Conservation (phyloP, 2,888 invertebrate genomes). For the Epistrophe eligans region DNA sequence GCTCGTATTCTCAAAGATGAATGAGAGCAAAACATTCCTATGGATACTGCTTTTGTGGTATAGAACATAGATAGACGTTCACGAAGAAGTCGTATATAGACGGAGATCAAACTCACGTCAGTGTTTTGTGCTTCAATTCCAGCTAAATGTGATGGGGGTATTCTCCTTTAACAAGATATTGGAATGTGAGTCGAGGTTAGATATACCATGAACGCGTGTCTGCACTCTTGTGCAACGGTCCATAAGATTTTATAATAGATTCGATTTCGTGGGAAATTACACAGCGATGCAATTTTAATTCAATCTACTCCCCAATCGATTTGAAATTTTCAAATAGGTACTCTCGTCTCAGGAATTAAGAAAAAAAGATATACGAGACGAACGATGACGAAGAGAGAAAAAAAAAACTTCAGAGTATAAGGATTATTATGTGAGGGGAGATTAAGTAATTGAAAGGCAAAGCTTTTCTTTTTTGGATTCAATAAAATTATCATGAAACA, state of each 20-base stretch:
- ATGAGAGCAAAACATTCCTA: constrained; percentile 38
- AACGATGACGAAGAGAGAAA: background rate
- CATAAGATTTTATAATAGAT: constrained; percentile 73
- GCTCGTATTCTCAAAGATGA: constrained; percentile 40
- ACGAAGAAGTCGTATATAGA: background rate
- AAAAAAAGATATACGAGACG: background rate
- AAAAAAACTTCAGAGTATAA: background rate
- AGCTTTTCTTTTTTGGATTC: constrained; percentile 51
- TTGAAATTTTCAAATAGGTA: constrained; percentile 17
- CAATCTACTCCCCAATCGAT: constrained; percentile 65
- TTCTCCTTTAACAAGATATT: constrained; percentile 47
- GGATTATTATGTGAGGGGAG: constrained; percentile 49
- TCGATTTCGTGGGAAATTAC: constrained; percentile 74
- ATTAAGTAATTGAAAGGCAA: constrained; percentile 70
- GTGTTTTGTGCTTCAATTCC: constrained; percentile 61
- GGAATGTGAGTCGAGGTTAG: constrained; percentile 27
- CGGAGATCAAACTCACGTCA: constrained; percentile 37
- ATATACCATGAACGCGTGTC: constrained; percentile 22
- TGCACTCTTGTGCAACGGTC: constrained; percentile 52
- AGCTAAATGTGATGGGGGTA: background rate
- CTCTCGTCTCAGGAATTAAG: background rate
- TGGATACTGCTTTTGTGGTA: background rate
- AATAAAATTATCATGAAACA: constrained; percentile 37
- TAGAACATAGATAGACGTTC: background rate
- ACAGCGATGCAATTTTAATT: constrained; percentile 75